Percentiles rank a stretch among this genome's conserved stretches.
Conservation (phyloP, 37 sponge, comb jelly and placozoan species). For the Aplysina aerophoba region DNA sequence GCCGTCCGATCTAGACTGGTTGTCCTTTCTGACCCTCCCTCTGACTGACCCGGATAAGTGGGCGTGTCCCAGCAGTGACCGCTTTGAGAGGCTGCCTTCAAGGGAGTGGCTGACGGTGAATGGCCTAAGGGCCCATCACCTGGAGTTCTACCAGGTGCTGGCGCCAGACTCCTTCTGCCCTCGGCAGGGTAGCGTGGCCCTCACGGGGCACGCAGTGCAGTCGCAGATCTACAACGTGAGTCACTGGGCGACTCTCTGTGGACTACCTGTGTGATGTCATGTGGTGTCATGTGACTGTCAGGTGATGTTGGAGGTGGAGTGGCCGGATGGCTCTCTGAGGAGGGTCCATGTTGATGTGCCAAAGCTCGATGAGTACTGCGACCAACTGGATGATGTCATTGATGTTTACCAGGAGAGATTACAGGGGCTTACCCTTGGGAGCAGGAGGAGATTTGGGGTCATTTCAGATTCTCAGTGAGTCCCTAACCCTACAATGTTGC, state of each 20-base stretch:
- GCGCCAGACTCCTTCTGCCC: background rate
- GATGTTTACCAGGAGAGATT: slow-evolving; percentile 2
- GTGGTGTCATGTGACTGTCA: slow-evolving; percentile 1
- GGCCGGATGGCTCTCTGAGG: background rate
- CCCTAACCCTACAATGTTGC: background rate
- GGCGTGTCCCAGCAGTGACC: too few relatives aligned
- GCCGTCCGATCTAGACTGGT: too few relatives aligned
- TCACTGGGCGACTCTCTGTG: background rate
- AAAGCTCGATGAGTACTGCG: slow-evolving; percentile 22
- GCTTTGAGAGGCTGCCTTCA: slow-evolving; percentile 5
- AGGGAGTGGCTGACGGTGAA: background rate
- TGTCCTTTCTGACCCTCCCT: too few relatives aligned
- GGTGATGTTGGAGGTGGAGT: slow-evolving; percentile 24
- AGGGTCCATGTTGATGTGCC: slow-evolving; percentile 24
- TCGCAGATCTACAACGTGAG: slow-evolving; percentile 12
- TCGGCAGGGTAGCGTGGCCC: background rate
- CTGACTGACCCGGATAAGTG: too few relatives aligned
- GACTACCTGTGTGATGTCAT: too few relatives aligned
- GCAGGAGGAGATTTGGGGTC: slow-evolving; percentile 13
- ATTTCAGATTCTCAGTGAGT: background rate
- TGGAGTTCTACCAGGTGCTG: slow-evolving; percentile 16
- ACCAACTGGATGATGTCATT: background rate
- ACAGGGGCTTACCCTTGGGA: background rate
- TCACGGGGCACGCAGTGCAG: background rate
- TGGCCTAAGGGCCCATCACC: background rate